Percentiles rank a stretch among this genome's conserved stretches.
These are phyloP conservation scores for Aphelenchoides avenae DNA, from an alignment of 1,140 invertebrate species.

Conservation along the genomic window DNA sequence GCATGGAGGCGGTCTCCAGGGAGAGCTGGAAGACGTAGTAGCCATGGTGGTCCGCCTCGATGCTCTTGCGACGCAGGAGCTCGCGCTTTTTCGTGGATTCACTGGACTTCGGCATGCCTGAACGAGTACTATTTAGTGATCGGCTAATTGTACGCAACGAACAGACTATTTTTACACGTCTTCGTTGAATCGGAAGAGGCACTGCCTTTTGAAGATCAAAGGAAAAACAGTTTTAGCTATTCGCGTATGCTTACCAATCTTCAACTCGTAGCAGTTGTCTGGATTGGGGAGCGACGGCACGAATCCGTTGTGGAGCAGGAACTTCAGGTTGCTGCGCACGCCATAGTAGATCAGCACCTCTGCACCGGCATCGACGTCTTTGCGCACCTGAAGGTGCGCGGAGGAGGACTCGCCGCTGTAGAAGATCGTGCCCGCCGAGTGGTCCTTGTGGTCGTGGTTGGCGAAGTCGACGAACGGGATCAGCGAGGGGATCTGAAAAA, in stretches of 20 bases:
- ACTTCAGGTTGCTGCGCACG: conserved; percentile 32
- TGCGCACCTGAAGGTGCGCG: conserved; percentile 24
- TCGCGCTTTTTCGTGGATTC: conserved; percentile 12
- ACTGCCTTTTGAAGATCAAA: neutral
- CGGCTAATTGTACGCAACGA: neutral
- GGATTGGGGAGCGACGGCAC: conserved; percentile 33
- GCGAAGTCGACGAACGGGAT: conserved; percentile 43
- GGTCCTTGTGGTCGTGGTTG: conserved; percentile 22
- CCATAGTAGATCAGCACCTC: conserved; percentile 25
- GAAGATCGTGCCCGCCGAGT: conserved; percentile 14
- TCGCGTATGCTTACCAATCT: conserved; percentile 34
- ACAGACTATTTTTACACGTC: conserved; percentile 1
- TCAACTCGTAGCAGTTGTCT: conserved; percentile 37
- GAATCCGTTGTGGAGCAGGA: conserved; percentile 47
- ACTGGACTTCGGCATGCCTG: conserved; percentile 13
- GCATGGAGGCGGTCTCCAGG: neutral
- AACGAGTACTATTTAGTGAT: conserved; percentile 10
- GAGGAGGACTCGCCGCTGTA: conserved; percentile 14
- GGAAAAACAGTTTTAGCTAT: conserved; percentile 11
- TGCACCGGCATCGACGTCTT: conserved; percentile 7
- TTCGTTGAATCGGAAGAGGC: conserved; percentile 4
- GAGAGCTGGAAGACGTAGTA: conserved; percentile 29
- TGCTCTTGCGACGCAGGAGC: neutral
- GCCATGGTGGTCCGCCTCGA: neutral
- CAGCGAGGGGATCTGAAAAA: conserved; percentile 31